Evolutionary conservation across 2,113 vertebrate genomes (phyloP), one percentile per base, ranked within the genome.

Genomic region (Pangasianodon hypophthalmus): DNA sequence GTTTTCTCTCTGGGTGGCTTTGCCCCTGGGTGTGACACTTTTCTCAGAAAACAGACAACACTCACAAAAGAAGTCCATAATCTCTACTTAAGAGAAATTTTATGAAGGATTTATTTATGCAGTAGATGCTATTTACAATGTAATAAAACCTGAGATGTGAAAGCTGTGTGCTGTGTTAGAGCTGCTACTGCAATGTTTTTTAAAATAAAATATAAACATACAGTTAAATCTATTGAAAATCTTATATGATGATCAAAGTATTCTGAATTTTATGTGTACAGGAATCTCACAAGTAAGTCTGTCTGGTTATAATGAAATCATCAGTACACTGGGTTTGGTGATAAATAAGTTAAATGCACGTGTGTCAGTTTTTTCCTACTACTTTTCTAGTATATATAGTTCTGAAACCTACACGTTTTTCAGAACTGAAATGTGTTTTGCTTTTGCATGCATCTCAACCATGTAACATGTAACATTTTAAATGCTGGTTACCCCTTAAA

Each of bases 1-100:
- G 56, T n/a, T 87, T 87, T 90, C 86, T 89, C 88, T 46, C 46
- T 19, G 58, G 85, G 71, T 88, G 58, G 18, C 52, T 44, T 32
- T 7, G 11, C 2, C 24, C 24, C 60, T 64, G 82, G 69, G 87
- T 64, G 69, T 84, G 73, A 58, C 37, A 11, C 50, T 81, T 75
- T 77, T 58, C 26, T 80, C 18, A 26, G 50, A 4, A 84, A 84
- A 69, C 62, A 88, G 16, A 29, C 26, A 77, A 67, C 60, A 14
- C 13, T 9, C 44, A 32, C 83, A 67, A 54, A n/a, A n/a, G 16
- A 75, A 80, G 18, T 24, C n/a, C 58, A 81, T 8, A 29, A 50
- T 19, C 8, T 26, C 77, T 50, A 32, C 58, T 37, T 37, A 37
- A 26, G 52, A 14, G 0, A 48, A 7, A 37, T 81, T 64, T 24